A percentile compares a stretch with the other conserved stretches of the same genome.
These are phyloP conservation scores for Pseudomyrmex concolor DNA, from an alignment of 1,140 invertebrate genomes.

Conservation along the genomic window DNA sequence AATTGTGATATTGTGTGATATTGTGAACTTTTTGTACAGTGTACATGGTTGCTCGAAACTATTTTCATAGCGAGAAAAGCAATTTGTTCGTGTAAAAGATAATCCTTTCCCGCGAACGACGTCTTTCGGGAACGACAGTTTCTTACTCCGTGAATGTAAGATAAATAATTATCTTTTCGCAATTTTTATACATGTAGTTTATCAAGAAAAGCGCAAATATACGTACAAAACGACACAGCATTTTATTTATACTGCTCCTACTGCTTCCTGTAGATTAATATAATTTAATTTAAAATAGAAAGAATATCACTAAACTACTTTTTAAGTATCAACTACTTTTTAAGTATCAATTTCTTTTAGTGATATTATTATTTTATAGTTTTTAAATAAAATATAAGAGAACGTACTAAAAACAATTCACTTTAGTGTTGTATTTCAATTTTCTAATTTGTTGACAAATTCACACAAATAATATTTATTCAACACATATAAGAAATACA, in stretches of 20 bases:
- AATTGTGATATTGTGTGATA: too few relatives aligned
- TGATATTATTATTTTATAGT: too few relatives aligned
- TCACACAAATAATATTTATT: background rate
- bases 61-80: constrained; percentile 17
- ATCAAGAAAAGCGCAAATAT: constrained; percentile 23
- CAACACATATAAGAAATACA: background rate
- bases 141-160: too few relatives aligned
- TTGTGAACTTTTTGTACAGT: too few relatives aligned
- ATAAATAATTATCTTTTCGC: constrained; percentile 18
- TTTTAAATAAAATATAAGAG: background rate
- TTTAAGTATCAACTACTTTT: background rate
- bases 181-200: constrained; percentile 4
- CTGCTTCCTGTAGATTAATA: background rate
- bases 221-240: background rate
- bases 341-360: too few relatives aligned
- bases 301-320: background rate
- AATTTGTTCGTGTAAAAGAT: background rate
- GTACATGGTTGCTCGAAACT: constrained; percentile 13
- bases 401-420: background rate
- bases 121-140: constrained; percentile 20
- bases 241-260: constrained; percentile 1
- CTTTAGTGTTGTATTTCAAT: background rate
- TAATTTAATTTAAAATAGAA: too few relatives aligned
- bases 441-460: background rate
- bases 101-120: background rate